Percentiles rank a stretch among this genome's conserved stretches.
Evolutionary conservation across 2,888 invertebrate genomes (phyloP).

Genomic region (Metopia argyrocephala): DNA sequence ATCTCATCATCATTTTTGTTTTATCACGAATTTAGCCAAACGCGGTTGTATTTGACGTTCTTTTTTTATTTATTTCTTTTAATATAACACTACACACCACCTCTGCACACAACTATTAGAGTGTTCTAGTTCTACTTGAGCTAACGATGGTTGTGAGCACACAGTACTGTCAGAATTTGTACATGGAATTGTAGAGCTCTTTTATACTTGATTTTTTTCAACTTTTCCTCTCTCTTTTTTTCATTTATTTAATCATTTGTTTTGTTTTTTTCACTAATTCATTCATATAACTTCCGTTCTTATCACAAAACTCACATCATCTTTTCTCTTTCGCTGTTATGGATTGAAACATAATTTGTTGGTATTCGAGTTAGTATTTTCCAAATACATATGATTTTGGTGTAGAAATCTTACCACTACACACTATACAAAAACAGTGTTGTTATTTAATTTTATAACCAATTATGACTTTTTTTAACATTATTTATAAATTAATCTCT

Average conservation of each 20-base stretch:
- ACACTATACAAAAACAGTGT: constrained; percentile 8
- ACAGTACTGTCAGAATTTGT: constrained; percentile 61
- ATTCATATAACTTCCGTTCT: constrained; percentile 4
- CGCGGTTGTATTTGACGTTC: background rate
- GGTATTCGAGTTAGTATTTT: background rate
- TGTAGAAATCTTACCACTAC: too few species aligned
- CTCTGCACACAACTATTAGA: constrained; percentile 15
- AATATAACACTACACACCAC: constrained; percentile 8
- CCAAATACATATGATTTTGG: background rate
- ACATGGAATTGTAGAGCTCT: constrained; percentile 40
- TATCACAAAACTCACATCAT: constrained; percentile 28
- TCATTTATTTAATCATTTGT: constrained; percentile 4
- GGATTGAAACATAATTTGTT: background rate
- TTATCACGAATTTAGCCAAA: constrained; percentile 29
- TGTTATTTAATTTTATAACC: background rate
- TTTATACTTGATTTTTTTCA: constrained; percentile 46
- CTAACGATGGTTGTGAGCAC: constrained; percentile 45
- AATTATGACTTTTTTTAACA: too few species aligned
- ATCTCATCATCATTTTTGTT: constrained; percentile 15
- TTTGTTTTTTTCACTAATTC: background rate
- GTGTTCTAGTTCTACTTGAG: constrained; percentile 12
- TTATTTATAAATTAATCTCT: too few species aligned
- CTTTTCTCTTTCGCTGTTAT: background rate
- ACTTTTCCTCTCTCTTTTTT: constrained; percentile 7
- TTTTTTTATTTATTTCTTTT: background rate